Conservation (phyloP, 2,113 vertebrate species). For the Corynorhinus townsendii region DNA sequence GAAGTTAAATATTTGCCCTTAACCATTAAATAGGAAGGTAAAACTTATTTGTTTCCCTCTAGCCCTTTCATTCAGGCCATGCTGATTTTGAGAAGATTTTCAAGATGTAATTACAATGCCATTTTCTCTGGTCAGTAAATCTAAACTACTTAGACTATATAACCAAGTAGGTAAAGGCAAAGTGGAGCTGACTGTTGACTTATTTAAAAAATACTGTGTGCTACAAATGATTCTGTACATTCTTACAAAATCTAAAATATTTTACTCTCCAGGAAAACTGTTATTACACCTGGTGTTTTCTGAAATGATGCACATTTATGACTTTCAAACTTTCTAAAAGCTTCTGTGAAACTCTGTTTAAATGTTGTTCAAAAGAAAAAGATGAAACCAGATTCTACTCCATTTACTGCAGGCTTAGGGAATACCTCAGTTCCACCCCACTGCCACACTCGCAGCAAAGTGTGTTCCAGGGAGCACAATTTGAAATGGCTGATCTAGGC, state of each 20-base stretch:
- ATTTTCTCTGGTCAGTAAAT: neutral
- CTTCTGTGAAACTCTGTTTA: neutral
- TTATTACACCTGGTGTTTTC: neutral
- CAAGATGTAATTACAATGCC: neutral
- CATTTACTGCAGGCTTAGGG: neutral
- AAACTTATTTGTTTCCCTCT: neutral
- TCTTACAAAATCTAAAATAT: conserved; percentile 8
- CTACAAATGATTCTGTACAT: neutral
- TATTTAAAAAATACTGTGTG: neutral
- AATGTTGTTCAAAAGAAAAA: neutral
- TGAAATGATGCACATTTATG: neutral
- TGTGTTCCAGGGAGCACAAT: neutral
- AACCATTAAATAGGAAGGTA: neutral
- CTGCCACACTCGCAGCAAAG: neutral
- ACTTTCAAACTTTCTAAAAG: conserved; percentile 26
- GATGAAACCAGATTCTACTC: neutral
- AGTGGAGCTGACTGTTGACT: neutral
- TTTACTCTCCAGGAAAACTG: neutral
- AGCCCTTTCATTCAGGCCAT: neutral
- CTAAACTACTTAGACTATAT: neutral
- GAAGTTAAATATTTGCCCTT: neutral
- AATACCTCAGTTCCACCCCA: neutral
- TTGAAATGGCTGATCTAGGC: neutral
- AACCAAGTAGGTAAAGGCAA: neutral
- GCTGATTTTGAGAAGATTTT: neutral